Evolutionary conservation across 2,888 invertebrate genomes (phyloP).

Genomic region (Drosophila paramelanica): DNA sequence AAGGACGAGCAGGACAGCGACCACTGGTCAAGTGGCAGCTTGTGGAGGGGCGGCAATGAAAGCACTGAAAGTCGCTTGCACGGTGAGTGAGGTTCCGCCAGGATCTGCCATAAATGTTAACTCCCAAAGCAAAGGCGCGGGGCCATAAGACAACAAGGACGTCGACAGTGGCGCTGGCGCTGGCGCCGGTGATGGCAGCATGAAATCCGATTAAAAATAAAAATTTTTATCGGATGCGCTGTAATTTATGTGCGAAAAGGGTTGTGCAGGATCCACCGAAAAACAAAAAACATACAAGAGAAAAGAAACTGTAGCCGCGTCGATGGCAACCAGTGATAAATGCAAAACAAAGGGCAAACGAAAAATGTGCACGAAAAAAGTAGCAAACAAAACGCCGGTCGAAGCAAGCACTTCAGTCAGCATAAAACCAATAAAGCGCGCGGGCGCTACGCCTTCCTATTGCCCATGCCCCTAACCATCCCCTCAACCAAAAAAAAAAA

Average conservation of each 20-base stretch:
- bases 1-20: constrained; percentile 28
- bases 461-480: constrained; percentile 1
- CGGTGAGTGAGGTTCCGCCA: constrained; percentile 60
- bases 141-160: constrained; percentile 43
- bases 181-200: constrained; percentile 78
- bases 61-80: constrained; percentile 38
- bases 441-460: constrained; percentile 39
- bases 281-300: constrained; percentile 22
- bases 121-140: constrained; percentile 62
- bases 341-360: constrained; percentile 77
- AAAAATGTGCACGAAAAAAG: constrained; percentile 57
- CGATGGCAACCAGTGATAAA: constrained; percentile 79
- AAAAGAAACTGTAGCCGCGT: constrained; percentile 71
- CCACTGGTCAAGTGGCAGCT: constrained; percentile 70
- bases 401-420: constrained; percentile 60
- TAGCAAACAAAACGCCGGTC: constrained; percentile 49
- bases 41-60: constrained; percentile 41
- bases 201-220: constrained; percentile 83
- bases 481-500: constrained; percentile 1
- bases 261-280: constrained; percentile 64
- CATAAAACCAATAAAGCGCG: constrained; percentile 79
- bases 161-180: constrained; percentile 55
- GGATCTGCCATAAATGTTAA: constrained; percentile 78
- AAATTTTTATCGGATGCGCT: constrained; percentile 82
- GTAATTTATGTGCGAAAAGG: constrained; percentile 83